Evolutionary conservation across 2,888 invertebrate species (phyloP).

Genomic region (Idaea biselata): DNA sequence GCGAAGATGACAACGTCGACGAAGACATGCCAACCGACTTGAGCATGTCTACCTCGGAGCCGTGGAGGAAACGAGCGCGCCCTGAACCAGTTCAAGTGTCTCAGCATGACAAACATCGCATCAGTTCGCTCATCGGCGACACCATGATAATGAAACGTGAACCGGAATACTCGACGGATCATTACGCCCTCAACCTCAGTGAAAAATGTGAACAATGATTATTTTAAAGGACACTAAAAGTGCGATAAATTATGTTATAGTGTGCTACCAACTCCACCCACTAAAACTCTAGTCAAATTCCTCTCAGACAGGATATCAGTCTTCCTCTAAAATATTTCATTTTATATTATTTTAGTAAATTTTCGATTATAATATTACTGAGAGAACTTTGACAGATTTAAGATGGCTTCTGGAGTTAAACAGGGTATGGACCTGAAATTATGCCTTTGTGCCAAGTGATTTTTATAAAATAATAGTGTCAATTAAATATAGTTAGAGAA

Average conservation of each 20-base stretch:
- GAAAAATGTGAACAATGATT: slow-evolving; percentile 80
- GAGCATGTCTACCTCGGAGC: slow-evolving; percentile 80
- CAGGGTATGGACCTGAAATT: slow-evolving; percentile 76
- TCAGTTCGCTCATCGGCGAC: slow-evolving; percentile 76
- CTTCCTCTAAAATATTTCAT: slow-evolving; percentile 60
- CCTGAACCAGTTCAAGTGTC: slow-evolving; percentile 48
- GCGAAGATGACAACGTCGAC: slow-evolving; percentile 76
- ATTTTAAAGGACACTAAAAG: slow-evolving; percentile 48
- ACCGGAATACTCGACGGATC: slow-evolving; percentile 45
- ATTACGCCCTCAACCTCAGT: slow-evolving; percentile 74
- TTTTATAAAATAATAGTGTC: slow-evolving; percentile 74
- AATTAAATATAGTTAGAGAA: slow-evolving; percentile 75
- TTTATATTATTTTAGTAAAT: slow-evolving; percentile 28
- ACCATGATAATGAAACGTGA: slow-evolving; percentile 73
- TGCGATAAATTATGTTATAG: slow-evolving; percentile 44
- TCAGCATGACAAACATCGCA: slow-evolving; percentile 73
- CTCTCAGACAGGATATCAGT: slow-evolving; percentile 69
- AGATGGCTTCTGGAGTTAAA: slow-evolving; percentile 64
- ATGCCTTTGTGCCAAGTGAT: slow-evolving; percentile 81
- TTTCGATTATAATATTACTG: slow-evolving; percentile 42
- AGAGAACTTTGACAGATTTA: slow-evolving; percentile 74
- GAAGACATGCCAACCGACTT: slow-evolving; percentile 87
- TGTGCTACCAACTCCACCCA: slow-evolving; percentile 63
- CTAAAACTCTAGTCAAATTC: slow-evolving; percentile 70
- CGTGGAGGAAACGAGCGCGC: slow-evolving; percentile 72